Conservation (phyloP, 2,888 invertebrate genomes). For the Smittia aterrima region DNA sequence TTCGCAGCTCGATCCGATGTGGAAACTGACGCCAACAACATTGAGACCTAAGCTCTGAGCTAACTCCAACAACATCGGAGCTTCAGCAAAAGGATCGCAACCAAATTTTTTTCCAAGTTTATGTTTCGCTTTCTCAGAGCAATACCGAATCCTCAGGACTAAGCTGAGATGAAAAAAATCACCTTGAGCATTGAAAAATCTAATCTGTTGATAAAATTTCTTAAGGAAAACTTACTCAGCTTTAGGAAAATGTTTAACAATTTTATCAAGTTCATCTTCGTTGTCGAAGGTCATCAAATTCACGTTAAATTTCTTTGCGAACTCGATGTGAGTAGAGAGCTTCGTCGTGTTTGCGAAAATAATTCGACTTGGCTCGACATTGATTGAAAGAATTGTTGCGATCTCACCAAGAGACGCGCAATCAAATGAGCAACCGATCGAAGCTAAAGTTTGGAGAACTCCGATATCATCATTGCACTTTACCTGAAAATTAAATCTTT, state of each 20-base stretch:
- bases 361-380: constrained; percentile 53
- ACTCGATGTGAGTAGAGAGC: constrained; percentile 54
- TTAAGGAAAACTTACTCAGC: constrained; percentile 39
- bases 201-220: too few relatives aligned
- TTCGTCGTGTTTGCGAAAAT: constrained; percentile 59
- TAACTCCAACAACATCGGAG: constrained; percentile 16
- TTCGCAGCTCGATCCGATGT: constrained; percentile 40
- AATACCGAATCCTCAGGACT: constrained; percentile 53
- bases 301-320: constrained; percentile 53
- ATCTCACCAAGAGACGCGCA: constrained; percentile 58
- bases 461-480: constrained; percentile 44
- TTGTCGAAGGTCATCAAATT: constrained; percentile 57
- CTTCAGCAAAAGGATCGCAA: constrained; percentile 48
- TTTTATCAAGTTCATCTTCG: constrained; percentile 55
- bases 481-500: not conserved
- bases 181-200: too few relatives aligned
- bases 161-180: too few relatives aligned
- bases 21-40: constrained; percentile 39
- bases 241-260: constrained; percentile 44
- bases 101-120: constrained; percentile 41
- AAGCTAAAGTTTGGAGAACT: constrained; percentile 50
- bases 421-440: constrained; percentile 58
- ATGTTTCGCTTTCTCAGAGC: constrained; percentile 50
- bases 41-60: constrained; percentile 21
- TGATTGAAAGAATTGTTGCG: constrained; percentile 52